phyloP scores from a whole-genome alignment of 2,797 vertebrate genomes.

The Rhinogobio ventralis region DNA sequence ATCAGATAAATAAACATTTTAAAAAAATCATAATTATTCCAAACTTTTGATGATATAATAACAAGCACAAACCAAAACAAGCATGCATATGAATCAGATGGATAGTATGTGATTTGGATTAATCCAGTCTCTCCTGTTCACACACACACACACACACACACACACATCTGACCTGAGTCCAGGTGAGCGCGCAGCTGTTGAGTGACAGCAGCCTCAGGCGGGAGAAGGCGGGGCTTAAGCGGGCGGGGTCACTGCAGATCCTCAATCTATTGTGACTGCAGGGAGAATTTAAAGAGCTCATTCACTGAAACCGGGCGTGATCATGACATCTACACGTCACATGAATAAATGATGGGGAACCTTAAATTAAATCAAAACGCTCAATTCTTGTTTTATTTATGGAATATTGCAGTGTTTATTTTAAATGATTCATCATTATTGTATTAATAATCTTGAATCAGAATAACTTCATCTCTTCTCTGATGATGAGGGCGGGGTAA shows the following conservation, averaged over 20 bases:
- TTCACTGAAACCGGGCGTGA: no score
- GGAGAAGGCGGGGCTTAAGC: constrained; percentile 73
- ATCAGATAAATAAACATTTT: no score
- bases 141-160: no score
- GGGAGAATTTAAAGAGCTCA: neutral
- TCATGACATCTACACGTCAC: neutral
- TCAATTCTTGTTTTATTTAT: no score
- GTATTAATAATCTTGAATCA: neutral
- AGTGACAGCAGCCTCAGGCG: constrained; percentile 83
- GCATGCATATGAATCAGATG: no score
- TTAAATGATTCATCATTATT: neutral
- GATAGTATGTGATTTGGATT: no score
- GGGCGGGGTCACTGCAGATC: constrained; percentile 70
- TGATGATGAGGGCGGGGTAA: neutral
- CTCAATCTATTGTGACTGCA: constrained; percentile 83
- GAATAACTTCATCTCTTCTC: neutral
- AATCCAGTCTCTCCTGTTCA: neutral
- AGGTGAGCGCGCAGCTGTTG: constrained; percentile 84
- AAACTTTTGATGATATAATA: no score
- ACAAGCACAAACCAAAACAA: no score
- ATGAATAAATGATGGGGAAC: neutral
- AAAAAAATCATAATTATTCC: no score
- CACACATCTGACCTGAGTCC: constrained; percentile 84
- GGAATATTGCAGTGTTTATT: no score
- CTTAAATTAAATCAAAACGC: neutral